phyloP scores from a whole-genome alignment of 2,797 vertebrate genomes.

The Sorex maritimensis region DNA sequence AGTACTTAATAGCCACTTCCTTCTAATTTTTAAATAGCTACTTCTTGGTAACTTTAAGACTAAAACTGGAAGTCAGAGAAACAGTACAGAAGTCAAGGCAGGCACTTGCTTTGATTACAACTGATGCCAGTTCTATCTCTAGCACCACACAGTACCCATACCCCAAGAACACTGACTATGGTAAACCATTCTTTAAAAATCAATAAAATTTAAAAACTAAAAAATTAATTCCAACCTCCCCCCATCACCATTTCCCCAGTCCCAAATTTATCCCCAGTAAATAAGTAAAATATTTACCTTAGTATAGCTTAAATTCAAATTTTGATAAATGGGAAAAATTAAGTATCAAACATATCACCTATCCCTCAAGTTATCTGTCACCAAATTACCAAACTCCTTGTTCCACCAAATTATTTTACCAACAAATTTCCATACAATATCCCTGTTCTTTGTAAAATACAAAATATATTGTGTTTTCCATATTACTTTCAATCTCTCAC shows the following conservation, averaged over 20 bases:
- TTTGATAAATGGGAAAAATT: conserved; percentile 57
- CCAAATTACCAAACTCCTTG: background rate
- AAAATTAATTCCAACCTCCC: too few species aligned
- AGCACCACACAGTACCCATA: too few species aligned
- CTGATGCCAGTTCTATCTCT: too few species aligned
- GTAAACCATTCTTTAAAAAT: conserved; percentile 6
- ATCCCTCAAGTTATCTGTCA: conserved; percentile 54
- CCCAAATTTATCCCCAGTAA: too few species aligned
- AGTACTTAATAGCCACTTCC: background rate
- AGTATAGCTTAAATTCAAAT: conserved; percentile 56
- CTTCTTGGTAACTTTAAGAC: conserved; percentile 6
- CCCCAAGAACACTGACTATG: conserved; percentile 51
- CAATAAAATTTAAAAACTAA: too few species aligned
- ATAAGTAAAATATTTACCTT: conserved; percentile 61
- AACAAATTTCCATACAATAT: background rate
- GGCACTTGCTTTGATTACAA: too few species aligned
- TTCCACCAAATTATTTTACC: too few species aligned
- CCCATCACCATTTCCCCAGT: too few species aligned
- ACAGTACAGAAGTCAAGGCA: too few species aligned
- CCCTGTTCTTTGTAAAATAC: background rate
- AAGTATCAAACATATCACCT: conserved; percentile 59
- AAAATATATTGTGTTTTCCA: background rate
- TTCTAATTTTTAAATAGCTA: background rate
- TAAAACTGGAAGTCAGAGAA: background rate
- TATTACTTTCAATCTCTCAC: conserved; percentile 35